Percentiles rank a stretch among this genome's conserved stretches.
These are phyloP conservation scores for Melieria omissa DNA, from an alignment of 2,888 invertebrate species.

Conservation along the genomic window DNA sequence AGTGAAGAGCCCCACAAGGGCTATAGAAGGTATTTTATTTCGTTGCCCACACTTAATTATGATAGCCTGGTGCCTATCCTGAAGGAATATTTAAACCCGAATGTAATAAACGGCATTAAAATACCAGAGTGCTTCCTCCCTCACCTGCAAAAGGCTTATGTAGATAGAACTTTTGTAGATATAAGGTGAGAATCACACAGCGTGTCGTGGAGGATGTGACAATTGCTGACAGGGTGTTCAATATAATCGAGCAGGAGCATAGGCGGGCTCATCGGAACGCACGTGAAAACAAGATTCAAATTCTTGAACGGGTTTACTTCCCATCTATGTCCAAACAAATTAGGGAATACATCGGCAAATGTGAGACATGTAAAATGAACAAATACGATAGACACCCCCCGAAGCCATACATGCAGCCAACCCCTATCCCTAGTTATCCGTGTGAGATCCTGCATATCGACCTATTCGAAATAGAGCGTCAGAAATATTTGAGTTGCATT, in stretches of 20 bases:
- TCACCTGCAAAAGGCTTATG: too few relatives aligned
- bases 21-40: not conserved
- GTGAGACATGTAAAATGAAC: conserved; percentile 16
- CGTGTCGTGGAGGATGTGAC: conserved; percentile 11
- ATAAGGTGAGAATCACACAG: conserved; percentile 12
- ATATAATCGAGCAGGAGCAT: conserved; percentile 9
- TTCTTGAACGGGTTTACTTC: conserved; percentile 27
- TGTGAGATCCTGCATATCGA: conserved; percentile 36
- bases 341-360: conserved; percentile 2
- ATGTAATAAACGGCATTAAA: conserved; percentile 11
- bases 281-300: conserved; percentile 20
- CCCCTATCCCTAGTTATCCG: conserved; percentile 12
- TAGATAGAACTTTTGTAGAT: not conserved
- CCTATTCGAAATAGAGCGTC: conserved; percentile 35
- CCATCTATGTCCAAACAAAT: conserved; percentile 19
- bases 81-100: not conserved
- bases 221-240: conserved; percentile 2
- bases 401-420: conserved; percentile 12
- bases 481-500: conserved; percentile 38
- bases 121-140: not conserved
- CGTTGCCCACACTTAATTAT: not conserved
- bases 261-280: conserved; percentile 26
- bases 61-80: not conserved
- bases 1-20: not conserved
- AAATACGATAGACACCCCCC: conserved; percentile 30